phyloP scores from a whole-genome alignment of 1,140 invertebrate species.

The Polyergus mexicanus region DNA sequence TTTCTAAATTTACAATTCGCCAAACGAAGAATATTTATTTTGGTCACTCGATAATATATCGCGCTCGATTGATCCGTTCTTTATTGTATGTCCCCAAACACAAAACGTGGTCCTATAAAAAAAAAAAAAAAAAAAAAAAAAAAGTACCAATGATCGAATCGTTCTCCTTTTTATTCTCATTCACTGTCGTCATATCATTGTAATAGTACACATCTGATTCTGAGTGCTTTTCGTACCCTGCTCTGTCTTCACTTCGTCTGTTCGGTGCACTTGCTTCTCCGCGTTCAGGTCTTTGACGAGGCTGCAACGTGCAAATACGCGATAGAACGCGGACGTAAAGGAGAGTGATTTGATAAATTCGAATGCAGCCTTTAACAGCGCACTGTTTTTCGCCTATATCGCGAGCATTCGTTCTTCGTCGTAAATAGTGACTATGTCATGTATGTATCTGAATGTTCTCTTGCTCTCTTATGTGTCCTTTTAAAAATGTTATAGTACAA shows the following conservation, averaged over 20 bases:
- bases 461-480: background rate
- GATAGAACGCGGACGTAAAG: constrained; percentile 17
- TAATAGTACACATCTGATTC: constrained; percentile 15
- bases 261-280: constrained; percentile 2
- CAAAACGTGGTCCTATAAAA: too few relatives aligned
- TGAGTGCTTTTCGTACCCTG: background rate
- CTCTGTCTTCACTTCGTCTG: background rate
- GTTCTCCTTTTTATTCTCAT: background rate
- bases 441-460: background rate
- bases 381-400: background rate
- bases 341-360: constrained; percentile 67
- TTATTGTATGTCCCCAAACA: background rate
- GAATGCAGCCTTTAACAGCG: constrained; percentile 18
- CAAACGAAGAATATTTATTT: background rate
- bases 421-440: background rate
- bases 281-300: background rate
- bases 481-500: background rate
- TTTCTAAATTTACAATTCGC: background rate
- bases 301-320: constrained; percentile 29
- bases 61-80: background rate
- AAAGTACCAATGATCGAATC: constrained; percentile 27
- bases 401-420: background rate
- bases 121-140: too few relatives aligned
- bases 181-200: background rate
- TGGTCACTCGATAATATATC: constrained; percentile 17